Percentiles rank a stretch among this genome's conserved stretches.
Evolutionary conservation across 2,888 invertebrate genomes (phyloP).

Genomic region (Scaptomyza polygonia): DNA sequence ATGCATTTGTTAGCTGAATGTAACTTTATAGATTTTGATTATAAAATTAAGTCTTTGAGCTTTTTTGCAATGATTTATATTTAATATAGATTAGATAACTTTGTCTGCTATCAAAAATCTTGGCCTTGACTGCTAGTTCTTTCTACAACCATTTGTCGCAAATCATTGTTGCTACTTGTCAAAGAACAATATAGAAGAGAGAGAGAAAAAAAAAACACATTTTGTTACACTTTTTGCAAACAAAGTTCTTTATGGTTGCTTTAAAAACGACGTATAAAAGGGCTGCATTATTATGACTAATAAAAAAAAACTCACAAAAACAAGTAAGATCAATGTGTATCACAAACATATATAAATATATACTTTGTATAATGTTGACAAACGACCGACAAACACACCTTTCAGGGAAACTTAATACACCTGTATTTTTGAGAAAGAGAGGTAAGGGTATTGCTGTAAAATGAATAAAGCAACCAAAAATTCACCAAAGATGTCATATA

Average conservation of each 20-base stretch:
- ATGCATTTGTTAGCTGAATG: too few relatives aligned
- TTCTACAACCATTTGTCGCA: constrained; percentile 4
- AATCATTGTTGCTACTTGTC: constrained; percentile 10
- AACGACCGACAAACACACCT: constrained; percentile 63
- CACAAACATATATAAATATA: constrained; percentile 1
- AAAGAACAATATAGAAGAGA: background rate
- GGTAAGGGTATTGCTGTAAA: constrained; percentile 26
- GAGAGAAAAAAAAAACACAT: constrained; percentile 2
- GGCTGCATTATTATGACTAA: constrained; percentile 24
- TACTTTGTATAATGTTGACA: constrained; percentile 17
- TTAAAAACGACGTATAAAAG: constrained; percentile 32
- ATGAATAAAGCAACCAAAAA: constrained; percentile 53
- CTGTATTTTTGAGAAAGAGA: constrained; percentile 24
- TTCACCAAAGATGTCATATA: constrained; percentile 52
- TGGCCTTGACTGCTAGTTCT: constrained; percentile 45
- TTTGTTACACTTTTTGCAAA: constrained; percentile 11
- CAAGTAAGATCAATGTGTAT: constrained; percentile 53
- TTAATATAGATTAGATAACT: constrained; percentile 57
- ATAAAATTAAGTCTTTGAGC: constrained; percentile 6
- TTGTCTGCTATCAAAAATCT: constrained; percentile 32
- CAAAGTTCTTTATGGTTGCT: constrained; percentile 28
- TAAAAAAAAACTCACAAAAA: constrained; percentile 34
- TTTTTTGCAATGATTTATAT: constrained; percentile 45
- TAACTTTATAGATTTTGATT: constrained; percentile 17
- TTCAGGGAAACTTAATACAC: constrained; percentile 57